These are phyloP conservation scores for Nematopogon swammerdamellus DNA, from an alignment of 2,888 invertebrate species.

Conservation along the genomic window DNA sequence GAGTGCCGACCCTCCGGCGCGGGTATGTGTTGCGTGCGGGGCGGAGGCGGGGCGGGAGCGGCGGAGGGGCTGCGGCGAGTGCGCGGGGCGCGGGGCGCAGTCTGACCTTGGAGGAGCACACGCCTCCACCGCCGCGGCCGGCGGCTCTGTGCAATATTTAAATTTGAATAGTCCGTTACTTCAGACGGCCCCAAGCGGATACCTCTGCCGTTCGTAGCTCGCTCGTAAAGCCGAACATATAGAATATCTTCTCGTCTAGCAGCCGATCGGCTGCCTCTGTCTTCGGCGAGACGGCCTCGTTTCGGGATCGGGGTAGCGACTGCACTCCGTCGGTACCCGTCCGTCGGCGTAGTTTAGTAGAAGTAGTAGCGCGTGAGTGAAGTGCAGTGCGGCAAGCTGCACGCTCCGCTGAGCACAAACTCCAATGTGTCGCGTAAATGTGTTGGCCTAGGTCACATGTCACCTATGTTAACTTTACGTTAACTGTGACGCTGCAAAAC, in stretches of 20 bases:
- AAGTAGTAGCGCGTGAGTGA: too few species aligned
- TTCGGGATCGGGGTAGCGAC: too few species aligned
- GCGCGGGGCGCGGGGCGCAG: constrained; percentile 20
- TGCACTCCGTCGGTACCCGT: background rate
- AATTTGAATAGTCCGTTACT: constrained; percentile 44
- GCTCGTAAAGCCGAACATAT: constrained; percentile 8
- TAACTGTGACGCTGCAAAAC: too few species aligned
- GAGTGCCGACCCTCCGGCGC: background rate
- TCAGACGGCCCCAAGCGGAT: constrained; percentile 38
- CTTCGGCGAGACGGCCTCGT: too few species aligned
- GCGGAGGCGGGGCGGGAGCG: constrained; percentile 26
- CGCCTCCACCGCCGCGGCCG: constrained; percentile 19
- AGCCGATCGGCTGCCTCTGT: too few species aligned
- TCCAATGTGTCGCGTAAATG: too few species aligned
- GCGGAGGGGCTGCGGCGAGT: constrained; percentile 40
- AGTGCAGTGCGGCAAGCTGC: too few species aligned
- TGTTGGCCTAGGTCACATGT: too few species aligned
- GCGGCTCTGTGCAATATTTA: constrained; percentile 28
- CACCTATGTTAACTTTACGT: too few species aligned
- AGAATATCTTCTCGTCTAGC: constrained; percentile 24
- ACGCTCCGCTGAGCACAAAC: too few species aligned
- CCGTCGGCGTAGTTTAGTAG: too few species aligned
- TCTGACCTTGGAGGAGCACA: constrained; percentile 37
- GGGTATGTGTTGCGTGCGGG: background rate
- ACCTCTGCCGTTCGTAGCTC: constrained; percentile 18